Evolutionary conservation across 2,113 vertebrate species (phyloP).

Genomic region (Channa maculata): DNA sequence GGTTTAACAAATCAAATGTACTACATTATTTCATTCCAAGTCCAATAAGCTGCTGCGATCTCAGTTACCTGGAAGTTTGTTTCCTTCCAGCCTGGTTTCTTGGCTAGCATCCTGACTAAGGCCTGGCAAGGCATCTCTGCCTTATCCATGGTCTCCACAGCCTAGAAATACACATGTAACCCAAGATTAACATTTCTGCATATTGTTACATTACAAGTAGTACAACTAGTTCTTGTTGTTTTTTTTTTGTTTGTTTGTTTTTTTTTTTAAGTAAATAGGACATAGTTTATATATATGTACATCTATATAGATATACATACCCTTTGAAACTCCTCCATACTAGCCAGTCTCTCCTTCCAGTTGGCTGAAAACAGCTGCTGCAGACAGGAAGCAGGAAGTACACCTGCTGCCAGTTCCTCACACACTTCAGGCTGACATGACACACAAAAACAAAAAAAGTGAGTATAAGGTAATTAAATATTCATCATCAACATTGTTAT

Average conservation of each 20-base stretch:
- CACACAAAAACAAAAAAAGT: not conserved
- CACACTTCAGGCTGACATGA: conserved; percentile 88
- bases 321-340: conserved; percentile 98
- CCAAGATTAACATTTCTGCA: not conserved
- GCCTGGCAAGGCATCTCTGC: conserved; percentile 95
- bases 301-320: conserved; percentile 68
- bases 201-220: not conserved
- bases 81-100: conserved; percentile 99
- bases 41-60: not conserved
- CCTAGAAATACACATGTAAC: conserved; percentile 72
- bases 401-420: conserved; percentile 92
- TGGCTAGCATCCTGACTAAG: conserved; percentile 95
- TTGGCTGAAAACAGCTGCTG: conserved; percentile 93
- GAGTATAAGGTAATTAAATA: too few species aligned
- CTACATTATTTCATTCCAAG: too few species aligned
- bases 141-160: conserved; percentile 94
- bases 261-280: too few species aligned
- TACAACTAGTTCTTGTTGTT: too few species aligned
- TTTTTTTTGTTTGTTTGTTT: too few species aligned
- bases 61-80: conserved; percentile 96
- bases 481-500: too few species aligned
- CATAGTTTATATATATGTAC: too few species aligned
- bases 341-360: conserved; percentile 98
- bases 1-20: not conserved
- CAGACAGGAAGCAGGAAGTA: conserved; percentile 92